Evolutionary conservation across 1,140 invertebrate species (phyloP).

Genomic region (Plectrocnemia conspersa): DNA sequence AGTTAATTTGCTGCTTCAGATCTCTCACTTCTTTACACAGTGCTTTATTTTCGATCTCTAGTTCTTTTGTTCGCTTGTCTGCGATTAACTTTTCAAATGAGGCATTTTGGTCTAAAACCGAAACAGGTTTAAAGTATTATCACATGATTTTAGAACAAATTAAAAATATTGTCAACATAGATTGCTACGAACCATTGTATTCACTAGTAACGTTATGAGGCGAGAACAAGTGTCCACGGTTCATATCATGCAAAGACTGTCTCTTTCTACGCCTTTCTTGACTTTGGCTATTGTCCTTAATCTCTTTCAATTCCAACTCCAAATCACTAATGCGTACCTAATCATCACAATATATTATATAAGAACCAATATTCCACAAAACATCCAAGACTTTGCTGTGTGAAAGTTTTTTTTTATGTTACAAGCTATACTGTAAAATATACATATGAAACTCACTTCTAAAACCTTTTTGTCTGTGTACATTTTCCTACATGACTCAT

Average conservation of each 20-base stretch:
- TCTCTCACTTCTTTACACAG: not conserved
- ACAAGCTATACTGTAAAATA: not conserved
- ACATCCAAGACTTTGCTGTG: no score
- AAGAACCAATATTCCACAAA: no score
- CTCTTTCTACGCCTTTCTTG: constrained; percentile 21
- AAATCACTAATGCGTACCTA: constrained; percentile 21
- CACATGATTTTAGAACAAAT: not conserved
- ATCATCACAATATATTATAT: no score
- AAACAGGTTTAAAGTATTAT: not conserved
- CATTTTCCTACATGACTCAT: constrained; percentile 7
- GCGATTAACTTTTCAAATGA: not conserved
- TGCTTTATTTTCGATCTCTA: not conserved
- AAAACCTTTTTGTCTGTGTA: constrained; percentile 21
- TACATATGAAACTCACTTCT: constrained; percentile 10
- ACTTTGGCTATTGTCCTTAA: constrained; percentile 18
- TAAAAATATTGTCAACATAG: not conserved
- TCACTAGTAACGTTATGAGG: not conserved
- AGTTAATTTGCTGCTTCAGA: not conserved
- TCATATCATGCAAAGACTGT: constrained; percentile 25
- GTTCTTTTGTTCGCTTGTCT: not conserved
- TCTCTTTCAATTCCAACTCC: constrained; percentile 20
- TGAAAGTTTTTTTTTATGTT: not conserved
- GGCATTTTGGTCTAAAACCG: not conserved
- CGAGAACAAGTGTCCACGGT: constrained; percentile 12
- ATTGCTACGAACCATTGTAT: not conserved